Evolutionary conservation across 2,888 invertebrate species (phyloP).

Genomic region (Phengaris alcon): DNA sequence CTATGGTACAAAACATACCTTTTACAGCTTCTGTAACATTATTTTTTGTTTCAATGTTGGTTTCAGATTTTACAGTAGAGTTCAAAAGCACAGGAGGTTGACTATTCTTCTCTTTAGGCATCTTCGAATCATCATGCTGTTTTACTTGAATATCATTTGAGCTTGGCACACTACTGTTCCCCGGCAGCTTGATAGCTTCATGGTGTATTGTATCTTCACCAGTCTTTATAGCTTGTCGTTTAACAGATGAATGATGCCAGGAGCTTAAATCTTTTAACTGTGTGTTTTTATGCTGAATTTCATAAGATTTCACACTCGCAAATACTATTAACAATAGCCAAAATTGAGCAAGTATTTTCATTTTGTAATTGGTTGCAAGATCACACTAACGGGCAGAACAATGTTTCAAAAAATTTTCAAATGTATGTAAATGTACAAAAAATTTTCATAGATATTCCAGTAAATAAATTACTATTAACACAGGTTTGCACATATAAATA

Average conservation of each 20-base stretch:
- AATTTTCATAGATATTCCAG: background rate
- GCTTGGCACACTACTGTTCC: background rate
- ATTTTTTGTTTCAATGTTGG: constrained; percentile 27
- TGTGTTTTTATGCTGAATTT: background rate
- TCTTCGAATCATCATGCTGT: background rate
- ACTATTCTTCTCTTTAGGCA: background rate
- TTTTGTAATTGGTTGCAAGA: background rate
- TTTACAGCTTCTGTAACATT: constrained; percentile 19
- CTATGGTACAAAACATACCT: constrained; percentile 5
- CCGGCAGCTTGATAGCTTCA: background rate
- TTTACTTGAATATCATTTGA: background rate
- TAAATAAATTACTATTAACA: background rate
- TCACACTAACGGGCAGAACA: background rate
- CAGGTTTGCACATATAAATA: background rate
- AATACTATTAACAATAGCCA: background rate
- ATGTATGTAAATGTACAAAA: too few relatives aligned
- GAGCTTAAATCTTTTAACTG: background rate
- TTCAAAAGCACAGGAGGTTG: background rate
- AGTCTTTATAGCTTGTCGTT: background rate
- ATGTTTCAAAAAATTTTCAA: too few relatives aligned
- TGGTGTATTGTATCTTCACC: background rate
- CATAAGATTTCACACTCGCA: constrained; percentile 12
- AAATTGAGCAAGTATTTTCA: constrained; percentile 13
- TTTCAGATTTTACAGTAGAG: constrained; percentile 34
- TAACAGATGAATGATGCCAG: background rate